phyloP scores from a whole-genome alignment of 37 sponge, comb jelly and placozoan genomes.

The Cliona cf. orientalis region DNA sequence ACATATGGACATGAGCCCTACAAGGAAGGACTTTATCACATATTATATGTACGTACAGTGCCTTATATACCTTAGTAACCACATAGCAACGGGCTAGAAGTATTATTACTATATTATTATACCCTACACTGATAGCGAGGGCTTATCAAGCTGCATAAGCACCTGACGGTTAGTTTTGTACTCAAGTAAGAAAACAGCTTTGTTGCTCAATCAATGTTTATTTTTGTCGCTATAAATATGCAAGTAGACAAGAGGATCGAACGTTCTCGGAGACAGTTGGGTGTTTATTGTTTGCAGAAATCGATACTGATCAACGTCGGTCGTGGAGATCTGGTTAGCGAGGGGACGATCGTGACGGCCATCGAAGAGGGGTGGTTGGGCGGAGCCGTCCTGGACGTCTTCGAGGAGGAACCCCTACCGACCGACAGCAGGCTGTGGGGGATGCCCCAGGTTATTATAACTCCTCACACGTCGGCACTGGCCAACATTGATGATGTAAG shows the following conservation, averaged over 20 bases:
- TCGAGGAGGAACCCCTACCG: slow-evolving; percentile 59
- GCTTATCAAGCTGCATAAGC: no score
- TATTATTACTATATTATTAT: no score
- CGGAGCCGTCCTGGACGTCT: slow-evolving; percentile 66
- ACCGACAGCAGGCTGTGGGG: slow-evolving; percentile 43
- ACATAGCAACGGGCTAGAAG: no score
- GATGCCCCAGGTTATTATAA: slow-evolving; percentile 52
- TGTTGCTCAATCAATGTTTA: not conserved
- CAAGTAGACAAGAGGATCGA: no score
- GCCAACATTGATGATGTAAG: slow-evolving; percentile 26
- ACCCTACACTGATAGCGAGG: no score
- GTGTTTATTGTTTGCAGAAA: slow-evolving; percentile 27
- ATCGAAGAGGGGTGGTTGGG: slow-evolving; percentile 58
- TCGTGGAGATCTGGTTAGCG: slow-evolving; percentile 44
- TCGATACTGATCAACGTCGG: slow-evolving; percentile 72
- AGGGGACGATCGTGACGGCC: slow-evolving; percentile 27
- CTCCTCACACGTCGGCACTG: slow-evolving; percentile 44
- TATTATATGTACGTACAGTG: no score
- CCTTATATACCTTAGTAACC: no score
- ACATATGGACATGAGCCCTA: no score
- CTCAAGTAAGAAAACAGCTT: not conserved
- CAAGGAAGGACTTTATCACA: no score
- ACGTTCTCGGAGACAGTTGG: no score
- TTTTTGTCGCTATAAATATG: not conserved
- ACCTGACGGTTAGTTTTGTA: not conserved